Percentiles rank a stretch among this genome's conserved stretches.
phyloP scores from a whole-genome alignment of 1,140 invertebrate species.

The Oncopeltus fasciatus region DNA sequence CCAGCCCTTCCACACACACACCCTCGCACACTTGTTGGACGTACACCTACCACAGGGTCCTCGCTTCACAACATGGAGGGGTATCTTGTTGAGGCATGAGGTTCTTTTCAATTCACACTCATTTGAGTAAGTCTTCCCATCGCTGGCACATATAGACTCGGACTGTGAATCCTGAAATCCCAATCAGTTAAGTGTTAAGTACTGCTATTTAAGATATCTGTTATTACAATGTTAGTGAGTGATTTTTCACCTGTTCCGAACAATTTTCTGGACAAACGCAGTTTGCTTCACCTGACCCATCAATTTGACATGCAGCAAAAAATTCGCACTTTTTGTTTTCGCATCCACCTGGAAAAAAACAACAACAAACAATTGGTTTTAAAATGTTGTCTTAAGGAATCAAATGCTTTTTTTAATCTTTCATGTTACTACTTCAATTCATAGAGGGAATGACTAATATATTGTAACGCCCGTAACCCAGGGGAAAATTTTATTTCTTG shows the following conservation, averaged over 20 bases:
- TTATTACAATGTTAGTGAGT: too few species aligned
- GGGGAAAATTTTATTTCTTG: too few species aligned
- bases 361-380: not conserved
- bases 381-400: too few species aligned
- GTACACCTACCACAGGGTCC: conserved; percentile 70
- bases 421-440: too few species aligned
- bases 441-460: too few species aligned
- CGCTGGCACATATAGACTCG: conserved; percentile 52
- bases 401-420: too few species aligned
- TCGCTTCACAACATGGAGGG: conserved; percentile 52
- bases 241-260: conserved; percentile 14
- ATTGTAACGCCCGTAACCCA: too few species aligned
- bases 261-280: conserved; percentile 71
- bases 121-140: conserved; percentile 56
- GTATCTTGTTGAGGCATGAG: conserved; percentile 47
- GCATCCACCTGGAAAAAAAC: conserved; percentile 59
- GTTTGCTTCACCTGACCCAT: conserved; percentile 51
- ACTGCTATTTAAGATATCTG: not conserved
- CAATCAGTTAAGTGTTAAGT: not conserved
- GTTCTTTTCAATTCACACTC: conserved; percentile 52
- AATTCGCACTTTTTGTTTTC: conserved; percentile 74
- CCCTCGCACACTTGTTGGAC: conserved; percentile 32
- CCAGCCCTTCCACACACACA: not conserved
- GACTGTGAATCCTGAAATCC: not conserved
- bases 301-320: conserved; percentile 67